These are phyloP conservation scores for Chascanopsetta lugubris DNA, from an alignment of 2,113 vertebrate genomes.

Conservation along the genomic window DNA sequence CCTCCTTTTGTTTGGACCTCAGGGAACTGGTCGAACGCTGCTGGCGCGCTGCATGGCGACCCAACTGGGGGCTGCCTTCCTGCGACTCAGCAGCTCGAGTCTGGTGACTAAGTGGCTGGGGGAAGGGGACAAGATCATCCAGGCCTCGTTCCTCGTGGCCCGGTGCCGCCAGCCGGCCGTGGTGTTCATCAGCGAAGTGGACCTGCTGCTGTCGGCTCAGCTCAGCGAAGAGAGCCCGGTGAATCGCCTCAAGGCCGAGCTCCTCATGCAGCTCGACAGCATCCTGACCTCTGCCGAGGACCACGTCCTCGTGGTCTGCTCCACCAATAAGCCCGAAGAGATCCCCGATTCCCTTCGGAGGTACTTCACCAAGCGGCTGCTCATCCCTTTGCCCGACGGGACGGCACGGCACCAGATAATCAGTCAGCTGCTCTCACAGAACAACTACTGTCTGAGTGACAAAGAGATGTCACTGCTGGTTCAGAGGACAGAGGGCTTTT, in stretches of 20 bases:
- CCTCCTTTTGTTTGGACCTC: conserved; percentile 98
- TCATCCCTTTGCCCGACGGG: conserved; percentile 97
- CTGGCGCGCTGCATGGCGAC: conserved; percentile 95
- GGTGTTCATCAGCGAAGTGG: conserved; percentile 97
- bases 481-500: conserved; percentile 98
- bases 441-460: conserved; percentile 99
- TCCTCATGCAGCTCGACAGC: conserved; percentile 97
- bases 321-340: conserved; percentile 98
- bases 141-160: conserved; percentile 94
- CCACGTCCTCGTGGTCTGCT: conserved; percentile 97
- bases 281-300: conserved; percentile 94
- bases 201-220: conserved; percentile 92
- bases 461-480: conserved; percentile 98
- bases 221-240: conserved; percentile 94
- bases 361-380: conserved; percentile 98
- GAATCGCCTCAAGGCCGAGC: conserved; percentile 93
- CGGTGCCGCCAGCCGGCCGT: conserved; percentile 96
- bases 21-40: conserved; percentile 95
- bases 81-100: conserved; percentile 90
- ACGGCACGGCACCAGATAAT: conserved; percentile 98
- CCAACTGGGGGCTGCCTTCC: conserved; percentile 95
- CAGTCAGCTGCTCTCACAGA: conserved; percentile 98
- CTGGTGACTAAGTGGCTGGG: conserved; percentile 95
- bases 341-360: conserved; percentile 97
- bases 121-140: conserved; percentile 96